Base-by-base conservation (phyloP, 2,797 vertebrate genomes). In the Macropodus opercularis region DNA sequence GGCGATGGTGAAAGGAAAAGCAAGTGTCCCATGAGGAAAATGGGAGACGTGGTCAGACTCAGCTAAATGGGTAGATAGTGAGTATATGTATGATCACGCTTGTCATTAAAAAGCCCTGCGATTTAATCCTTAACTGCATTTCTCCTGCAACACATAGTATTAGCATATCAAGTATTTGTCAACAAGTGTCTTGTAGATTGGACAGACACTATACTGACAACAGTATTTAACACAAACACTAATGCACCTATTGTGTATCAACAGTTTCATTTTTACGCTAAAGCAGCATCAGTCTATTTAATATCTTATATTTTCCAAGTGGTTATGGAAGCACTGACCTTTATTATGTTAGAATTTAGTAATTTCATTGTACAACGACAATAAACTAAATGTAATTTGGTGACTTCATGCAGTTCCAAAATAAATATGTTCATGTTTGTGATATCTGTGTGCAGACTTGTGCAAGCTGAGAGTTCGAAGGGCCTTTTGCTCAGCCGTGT, bases 351-450 rank as follows among this genome's bases (percentile, higher is more conserved):
- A 27, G 5, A 63, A 29, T 59, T 61, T 13, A 34, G 43, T 19
- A 6, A 42, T 61, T 46, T 63, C 29, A 46, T 60, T 57, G 47
- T 65, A n/a, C 64, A 56, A 51, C 32, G 3, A 13, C 29, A 47
- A 54, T 26, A 18, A 42, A 23, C 36, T 3, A 51, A 13, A 34
- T 13, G 47, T 26, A 1, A 36, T 18, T 24, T 51, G 19, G 4
- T 50, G 8, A 42, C 32, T 13, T 32, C 2, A 61, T 51, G 26
- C 22, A 14, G 43, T 12, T 3, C 13, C 68, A 6, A 26, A 68
- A 72, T 84, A 77, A 80, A 65, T 13, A 9, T 12, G 15, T 21
- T 61, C 14, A 9, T 6, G 24, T 54, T 54, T 48, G 48, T 31
- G 38, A 36, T 5, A 5, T 68, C 6, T 52, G 15, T 12, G 18